These are phyloP conservation scores for Toxostoma redivivum DNA, from an alignment of 2,113 vertebrate genomes.

Conservation along the genomic window DNA sequence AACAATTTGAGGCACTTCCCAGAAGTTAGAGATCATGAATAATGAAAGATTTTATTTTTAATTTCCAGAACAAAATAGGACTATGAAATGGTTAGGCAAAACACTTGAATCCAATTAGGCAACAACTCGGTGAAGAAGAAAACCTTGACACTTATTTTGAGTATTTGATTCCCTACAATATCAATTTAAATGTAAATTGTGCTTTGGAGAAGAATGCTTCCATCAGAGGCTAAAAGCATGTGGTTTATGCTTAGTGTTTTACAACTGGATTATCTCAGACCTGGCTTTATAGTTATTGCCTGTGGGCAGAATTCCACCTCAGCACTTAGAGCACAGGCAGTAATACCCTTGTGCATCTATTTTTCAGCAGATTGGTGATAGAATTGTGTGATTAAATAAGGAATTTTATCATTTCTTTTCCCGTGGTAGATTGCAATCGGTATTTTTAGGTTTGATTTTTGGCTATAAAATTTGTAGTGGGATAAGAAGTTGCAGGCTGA, in stretches of 20 bases:
- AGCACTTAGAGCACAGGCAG: background rate
- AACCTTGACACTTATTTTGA: background rate
- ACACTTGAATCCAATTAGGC: conserved; percentile 29
- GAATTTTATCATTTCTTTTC: background rate
- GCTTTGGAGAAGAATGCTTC: background rate
- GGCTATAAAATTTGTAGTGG: background rate
- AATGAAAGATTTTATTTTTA: background rate
- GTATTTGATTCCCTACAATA: background rate
- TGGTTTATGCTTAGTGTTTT: background rate
- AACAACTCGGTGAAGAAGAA: background rate
- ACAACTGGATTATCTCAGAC: background rate
- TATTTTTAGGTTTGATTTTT: background rate
- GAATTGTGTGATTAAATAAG: background rate
- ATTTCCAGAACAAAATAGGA: background rate
- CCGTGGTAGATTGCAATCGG: background rate
- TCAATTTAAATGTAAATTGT: conserved; percentile 29
- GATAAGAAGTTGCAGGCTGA: background rate
- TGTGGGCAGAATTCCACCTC: background rate
- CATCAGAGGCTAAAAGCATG: background rate
- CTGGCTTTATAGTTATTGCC: background rate
- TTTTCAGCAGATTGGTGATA: background rate
- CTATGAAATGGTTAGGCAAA: background rate
- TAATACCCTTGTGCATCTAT: background rate
- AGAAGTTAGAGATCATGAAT: background rate
- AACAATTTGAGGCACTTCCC: background rate